Evolutionary conservation across 2,113 vertebrate genomes (phyloP), one percentile per base, ranked within the genome.

Genomic region (Salminus brasiliensis): DNA sequence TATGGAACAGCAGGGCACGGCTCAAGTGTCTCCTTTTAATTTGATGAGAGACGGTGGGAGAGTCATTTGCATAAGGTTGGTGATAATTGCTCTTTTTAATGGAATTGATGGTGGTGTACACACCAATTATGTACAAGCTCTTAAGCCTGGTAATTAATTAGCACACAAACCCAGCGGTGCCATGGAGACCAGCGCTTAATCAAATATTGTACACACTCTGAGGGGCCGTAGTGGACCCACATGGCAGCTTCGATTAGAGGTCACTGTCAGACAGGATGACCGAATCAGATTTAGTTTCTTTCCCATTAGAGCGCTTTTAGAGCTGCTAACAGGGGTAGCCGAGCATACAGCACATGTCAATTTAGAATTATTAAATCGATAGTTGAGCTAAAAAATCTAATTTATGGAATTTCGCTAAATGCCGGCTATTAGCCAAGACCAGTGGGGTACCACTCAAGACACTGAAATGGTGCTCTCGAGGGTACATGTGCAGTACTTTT

Each of bases 141-240:
- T 85, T 85, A 82, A 76, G 83, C 80, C 68, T 79, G 69, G 62
- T 67, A 85, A 85, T 82, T 85, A 76, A 85, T 85, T 85, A 85
- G 77, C 53, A 67, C 73, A 77, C 77, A 80, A 80, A 85, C 78
- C 71, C 80, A 49, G n/a, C 5, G 10, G 73, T 77, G 73, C 73
- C 67, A 70, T 82, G 53, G 76, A 67, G 75, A 83, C 69, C 69
- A 55, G 27, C 1, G 47, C 41, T 73, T 80, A 75, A 82, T 77
- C 80, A 85, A 82, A 76, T 79, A 80, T 57, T 80, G 68, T 73
- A 71, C 76, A 47, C 49, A 78, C 49, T 67, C 70, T 47, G 36
- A 39, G 62, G 27, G 68, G 60, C 43, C 57, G 62, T 75, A 67
- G 47, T 74, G 60, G 73, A 66, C 67, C 65, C 52, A 7, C 57